These are phyloP conservation scores for Cryptosula pallasiana DNA, from an alignment of 2,888 invertebrate genomes.

Conservation along the genomic window DNA sequence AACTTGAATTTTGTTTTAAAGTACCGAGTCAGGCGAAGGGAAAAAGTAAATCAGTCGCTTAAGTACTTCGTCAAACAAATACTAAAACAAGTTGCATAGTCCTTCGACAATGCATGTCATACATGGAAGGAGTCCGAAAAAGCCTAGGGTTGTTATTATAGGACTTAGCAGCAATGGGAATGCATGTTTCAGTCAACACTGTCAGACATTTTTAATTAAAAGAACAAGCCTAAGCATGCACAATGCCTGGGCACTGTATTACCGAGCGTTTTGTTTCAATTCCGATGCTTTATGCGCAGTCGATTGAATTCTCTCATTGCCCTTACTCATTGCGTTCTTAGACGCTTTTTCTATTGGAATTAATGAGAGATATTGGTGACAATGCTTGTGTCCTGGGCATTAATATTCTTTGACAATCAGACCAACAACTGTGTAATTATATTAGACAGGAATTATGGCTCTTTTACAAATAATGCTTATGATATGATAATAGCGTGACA, in stretches of 20 bases:
- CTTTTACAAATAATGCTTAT: no score
- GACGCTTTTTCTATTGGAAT: background rate
- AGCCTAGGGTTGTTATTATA: background rate
- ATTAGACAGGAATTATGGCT: no score
- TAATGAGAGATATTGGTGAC: background rate
- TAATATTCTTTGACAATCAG: no score
- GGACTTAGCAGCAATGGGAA: background rate
- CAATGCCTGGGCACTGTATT: background rate
- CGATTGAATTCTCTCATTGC: background rate
- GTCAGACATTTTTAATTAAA: constrained; percentile 23
- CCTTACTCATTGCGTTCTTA: no score
- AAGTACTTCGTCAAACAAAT: no score
- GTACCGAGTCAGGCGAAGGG: no score
- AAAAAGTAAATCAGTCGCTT: background rate
- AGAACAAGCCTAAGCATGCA: background rate
- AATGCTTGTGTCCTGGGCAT: no score
- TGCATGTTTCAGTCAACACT: background rate
- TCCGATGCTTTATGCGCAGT: background rate
- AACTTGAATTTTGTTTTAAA: no score
- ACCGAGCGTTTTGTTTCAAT: constrained; percentile 10
- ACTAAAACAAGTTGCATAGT: background rate
- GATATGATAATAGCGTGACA: no score
- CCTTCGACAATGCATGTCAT: background rate
- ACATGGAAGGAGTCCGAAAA: background rate
- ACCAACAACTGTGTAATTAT: no score